phyloP scores from a whole-genome alignment of 2,113 vertebrate species.

The Seriola quinqueradiata region DNA sequence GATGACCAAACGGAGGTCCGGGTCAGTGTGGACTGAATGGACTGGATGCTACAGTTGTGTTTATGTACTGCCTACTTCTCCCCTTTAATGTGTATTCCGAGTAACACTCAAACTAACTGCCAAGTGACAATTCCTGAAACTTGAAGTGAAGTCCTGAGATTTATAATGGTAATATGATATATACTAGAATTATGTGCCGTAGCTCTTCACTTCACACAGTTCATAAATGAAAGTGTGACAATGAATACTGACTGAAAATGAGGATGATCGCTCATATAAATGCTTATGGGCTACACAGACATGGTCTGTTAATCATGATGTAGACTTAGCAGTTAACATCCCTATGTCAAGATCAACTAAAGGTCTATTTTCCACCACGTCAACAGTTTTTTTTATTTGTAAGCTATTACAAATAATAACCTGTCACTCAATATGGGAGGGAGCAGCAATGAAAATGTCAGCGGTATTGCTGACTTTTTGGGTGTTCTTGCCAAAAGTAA shows the following conservation, averaged over 20 bases:
- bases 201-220: not conserved
- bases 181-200: no score
- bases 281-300: no score
- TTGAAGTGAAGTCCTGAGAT: not conserved
- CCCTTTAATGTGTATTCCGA: no score
- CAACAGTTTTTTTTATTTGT: constrained; percentile 18
- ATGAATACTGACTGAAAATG: not conserved
- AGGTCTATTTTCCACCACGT: constrained; percentile 9
- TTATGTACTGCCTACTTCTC: not conserved
- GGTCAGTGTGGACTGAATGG: no score
- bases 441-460: constrained; percentile 51
- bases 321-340: no score
- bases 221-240: not conserved
- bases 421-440: constrained; percentile 10
- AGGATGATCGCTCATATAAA: no score
- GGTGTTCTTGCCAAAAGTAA: constrained; percentile 46
- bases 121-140: not conserved
- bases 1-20: no score
- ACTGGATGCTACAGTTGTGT: no score
- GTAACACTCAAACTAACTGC: not conserved
- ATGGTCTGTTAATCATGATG: no score
- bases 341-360: no score
- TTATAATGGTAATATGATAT: not conserved
- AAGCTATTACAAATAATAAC: not conserved
- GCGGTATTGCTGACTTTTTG: constrained; percentile 13